Evolutionary conservation across 1,140 invertebrate species (phyloP).

Genomic region (Drosophila pachea): DNA sequence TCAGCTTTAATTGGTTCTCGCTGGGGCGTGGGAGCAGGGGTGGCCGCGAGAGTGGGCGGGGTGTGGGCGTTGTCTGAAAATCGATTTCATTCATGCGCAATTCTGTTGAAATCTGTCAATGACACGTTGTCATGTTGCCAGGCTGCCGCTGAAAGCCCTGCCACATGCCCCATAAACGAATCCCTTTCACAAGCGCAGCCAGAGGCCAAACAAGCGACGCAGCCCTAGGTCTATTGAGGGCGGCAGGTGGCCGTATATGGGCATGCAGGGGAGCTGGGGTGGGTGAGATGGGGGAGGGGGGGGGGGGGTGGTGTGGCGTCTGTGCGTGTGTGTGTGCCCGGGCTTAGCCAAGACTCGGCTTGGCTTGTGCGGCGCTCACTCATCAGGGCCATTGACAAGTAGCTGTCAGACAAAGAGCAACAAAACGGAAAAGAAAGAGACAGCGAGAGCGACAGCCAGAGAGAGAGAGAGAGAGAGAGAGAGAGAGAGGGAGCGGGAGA

Average conservation of each 20-base stretch:
- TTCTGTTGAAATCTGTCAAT: slow-evolving; percentile 75
- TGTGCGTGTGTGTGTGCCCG: no score
- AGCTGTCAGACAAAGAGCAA: slow-evolving; percentile 59
- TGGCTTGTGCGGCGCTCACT: slow-evolving; percentile 46
- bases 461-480: neutral
- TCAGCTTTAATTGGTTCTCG: neutral
- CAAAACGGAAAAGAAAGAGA: slow-evolving; percentile 22
- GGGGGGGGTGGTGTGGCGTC: neutral
- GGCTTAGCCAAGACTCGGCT: neutral
- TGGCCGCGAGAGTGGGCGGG: no score
- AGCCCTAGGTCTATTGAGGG: slow-evolving; percentile 29
- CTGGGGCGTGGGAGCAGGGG: neutral
- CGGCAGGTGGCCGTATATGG: neutral
- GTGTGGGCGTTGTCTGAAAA: slow-evolving; percentile 31
- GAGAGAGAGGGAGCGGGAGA: no score
- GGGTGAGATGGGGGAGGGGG: no score
- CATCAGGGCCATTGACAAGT: slow-evolving; percentile 74
- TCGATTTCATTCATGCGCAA: slow-evolving; percentile 75
- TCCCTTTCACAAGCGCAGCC: slow-evolving; percentile 14
- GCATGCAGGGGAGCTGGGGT: no score
- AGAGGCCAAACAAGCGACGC: neutral
- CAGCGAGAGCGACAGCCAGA: no score
- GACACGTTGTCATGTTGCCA: slow-evolving; percentile 56
- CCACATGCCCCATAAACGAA: slow-evolving; percentile 7
- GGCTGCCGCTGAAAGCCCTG: neutral